phyloP scores from a whole-genome alignment of 2,113 vertebrate species.

The Scortum barcoo region DNA sequence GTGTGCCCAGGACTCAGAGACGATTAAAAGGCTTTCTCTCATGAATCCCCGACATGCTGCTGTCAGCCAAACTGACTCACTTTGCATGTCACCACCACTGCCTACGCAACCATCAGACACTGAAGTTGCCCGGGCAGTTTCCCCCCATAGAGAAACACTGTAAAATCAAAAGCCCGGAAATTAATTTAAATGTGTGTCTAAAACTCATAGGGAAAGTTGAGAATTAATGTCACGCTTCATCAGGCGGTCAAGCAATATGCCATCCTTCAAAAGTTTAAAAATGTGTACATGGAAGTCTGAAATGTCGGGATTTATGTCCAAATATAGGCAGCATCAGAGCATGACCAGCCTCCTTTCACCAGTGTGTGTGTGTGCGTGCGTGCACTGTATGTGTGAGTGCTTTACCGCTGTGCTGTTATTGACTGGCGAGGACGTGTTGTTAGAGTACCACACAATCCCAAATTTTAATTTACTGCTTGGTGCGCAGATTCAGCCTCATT shows the following conservation, averaged over 20 bases:
- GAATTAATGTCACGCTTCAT: background rate
- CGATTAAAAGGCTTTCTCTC: slow-evolving; percentile 18
- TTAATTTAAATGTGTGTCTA: background rate
- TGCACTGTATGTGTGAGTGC: background rate
- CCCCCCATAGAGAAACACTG: background rate
- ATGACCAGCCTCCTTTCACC: background rate
- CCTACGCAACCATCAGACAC: background rate
- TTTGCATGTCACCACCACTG: background rate
- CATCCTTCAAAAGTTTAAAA: background rate
- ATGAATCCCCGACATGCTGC: slow-evolving; percentile 28
- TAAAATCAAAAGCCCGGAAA: background rate
- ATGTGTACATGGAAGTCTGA: background rate
- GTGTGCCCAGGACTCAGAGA: slow-evolving; percentile 25
- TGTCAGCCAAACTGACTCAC: slow-evolving; percentile 24
- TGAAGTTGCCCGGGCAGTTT: too few species aligned
- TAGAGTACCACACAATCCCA: background rate
- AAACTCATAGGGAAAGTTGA: background rate
- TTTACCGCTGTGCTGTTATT: background rate
- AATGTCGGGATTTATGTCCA: background rate
- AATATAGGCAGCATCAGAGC: background rate
- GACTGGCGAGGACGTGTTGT: slow-evolving; percentile 24
- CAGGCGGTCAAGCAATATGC: background rate
- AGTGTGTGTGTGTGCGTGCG: background rate
- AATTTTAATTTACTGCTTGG: slow-evolving; percentile 47
- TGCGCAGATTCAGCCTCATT: slow-evolving; percentile 46